Conservation (phyloP, 2,888 invertebrate species). For the Pristionchus arcanus region DNA sequence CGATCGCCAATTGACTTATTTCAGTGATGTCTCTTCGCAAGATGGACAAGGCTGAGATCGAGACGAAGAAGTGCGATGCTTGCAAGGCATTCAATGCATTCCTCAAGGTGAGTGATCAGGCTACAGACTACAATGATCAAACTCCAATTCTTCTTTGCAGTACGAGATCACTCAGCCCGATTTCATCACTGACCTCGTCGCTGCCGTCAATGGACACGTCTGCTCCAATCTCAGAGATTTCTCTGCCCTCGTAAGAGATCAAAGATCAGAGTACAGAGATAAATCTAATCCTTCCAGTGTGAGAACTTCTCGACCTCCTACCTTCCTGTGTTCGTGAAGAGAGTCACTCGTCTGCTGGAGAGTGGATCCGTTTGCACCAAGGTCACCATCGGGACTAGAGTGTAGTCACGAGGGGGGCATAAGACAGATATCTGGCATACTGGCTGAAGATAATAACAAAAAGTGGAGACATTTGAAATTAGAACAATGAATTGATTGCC, state of each 20-base stretch:
- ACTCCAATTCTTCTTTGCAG: slow-evolving; percentile 18
- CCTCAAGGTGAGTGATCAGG: slow-evolving; percentile 10
- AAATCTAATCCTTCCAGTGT: slow-evolving; percentile 18
- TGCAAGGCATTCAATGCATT: slow-evolving; percentile 54
- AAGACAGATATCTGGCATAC: not conserved
- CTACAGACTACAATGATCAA: slow-evolving; percentile 12
- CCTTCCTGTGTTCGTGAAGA: slow-evolving; percentile 45
- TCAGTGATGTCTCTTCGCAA: not conserved
- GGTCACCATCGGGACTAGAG: slow-evolving; percentile 2
- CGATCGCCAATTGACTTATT: not conserved
- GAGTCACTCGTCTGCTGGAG: slow-evolving; percentile 4
- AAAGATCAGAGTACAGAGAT: not conserved
- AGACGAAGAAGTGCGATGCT: slow-evolving; percentile 52
- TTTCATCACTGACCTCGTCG: slow-evolving; percentile 42
- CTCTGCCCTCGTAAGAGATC: slow-evolving; percentile 22
- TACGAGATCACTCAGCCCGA: slow-evolving; percentile 55
- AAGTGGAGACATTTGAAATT: too few species aligned
- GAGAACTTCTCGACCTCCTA: slow-evolving; percentile 46
- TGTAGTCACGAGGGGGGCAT: not conserved
- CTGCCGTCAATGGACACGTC: slow-evolving; percentile 38
- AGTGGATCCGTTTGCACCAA: not conserved
- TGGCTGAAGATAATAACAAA: too few species aligned
- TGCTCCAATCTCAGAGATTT: slow-evolving; percentile 25
- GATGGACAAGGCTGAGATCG: slow-evolving; percentile 27
- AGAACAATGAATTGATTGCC: not conserved